Conservation (phyloP, 2,797 vertebrate genomes). For the Thripadectes ignobilis region DNA sequence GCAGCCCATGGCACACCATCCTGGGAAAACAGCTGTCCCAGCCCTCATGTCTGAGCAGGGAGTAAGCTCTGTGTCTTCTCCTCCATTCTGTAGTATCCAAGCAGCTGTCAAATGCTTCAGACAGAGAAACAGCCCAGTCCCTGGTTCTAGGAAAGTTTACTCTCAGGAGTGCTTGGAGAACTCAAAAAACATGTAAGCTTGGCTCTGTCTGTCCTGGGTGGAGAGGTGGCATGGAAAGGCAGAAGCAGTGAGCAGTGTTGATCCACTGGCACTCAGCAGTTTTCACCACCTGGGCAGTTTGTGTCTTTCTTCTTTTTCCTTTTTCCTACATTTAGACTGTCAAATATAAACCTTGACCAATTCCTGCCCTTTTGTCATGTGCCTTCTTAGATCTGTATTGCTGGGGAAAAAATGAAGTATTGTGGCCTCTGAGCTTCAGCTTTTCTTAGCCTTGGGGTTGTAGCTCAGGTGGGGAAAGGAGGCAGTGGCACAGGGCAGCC, state of each 20-base stretch:
- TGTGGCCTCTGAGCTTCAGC: background rate
- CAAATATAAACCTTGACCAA: background rate
- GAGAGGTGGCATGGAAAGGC: background rate
- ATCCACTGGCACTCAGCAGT: background rate
- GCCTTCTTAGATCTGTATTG: background rate
- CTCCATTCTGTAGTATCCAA: background rate
- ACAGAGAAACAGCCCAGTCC: background rate
- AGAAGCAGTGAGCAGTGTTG: accelerated
- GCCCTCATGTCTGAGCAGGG: background rate
- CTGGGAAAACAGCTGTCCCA: background rate
- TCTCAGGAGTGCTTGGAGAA: background rate
- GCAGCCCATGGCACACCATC: background rate
- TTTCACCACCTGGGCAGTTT: background rate
- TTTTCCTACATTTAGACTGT: background rate
- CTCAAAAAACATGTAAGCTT: background rate
- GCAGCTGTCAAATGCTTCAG: background rate
- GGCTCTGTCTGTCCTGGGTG: background rate
- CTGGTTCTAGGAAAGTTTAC: background rate
- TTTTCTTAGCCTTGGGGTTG: background rate
- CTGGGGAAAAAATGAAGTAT: background rate
- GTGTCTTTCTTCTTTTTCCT: background rate
- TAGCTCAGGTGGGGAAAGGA: background rate
- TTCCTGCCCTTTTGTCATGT: background rate
- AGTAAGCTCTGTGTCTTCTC: background rate
- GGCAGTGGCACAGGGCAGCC: background rate